Base-by-base conservation (phyloP, 2,888 invertebrate species). In the Nemotelus nigrinus region DNA sequence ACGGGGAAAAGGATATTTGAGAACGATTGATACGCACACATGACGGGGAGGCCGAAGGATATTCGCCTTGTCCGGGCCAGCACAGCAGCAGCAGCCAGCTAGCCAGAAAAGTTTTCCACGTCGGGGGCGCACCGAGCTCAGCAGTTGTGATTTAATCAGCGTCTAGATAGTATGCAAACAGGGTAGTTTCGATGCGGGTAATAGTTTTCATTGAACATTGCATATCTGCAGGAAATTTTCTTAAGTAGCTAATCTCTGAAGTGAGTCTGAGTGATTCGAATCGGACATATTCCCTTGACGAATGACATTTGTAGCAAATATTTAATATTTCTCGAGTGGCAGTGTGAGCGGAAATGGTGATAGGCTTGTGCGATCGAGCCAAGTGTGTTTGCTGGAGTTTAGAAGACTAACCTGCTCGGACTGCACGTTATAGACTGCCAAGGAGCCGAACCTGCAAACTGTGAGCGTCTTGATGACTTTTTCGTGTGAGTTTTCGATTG, bases 61-160 rank as follows among this genome's bases (percentile, higher is more conserved):
- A 41, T 74, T 74, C 70, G 70, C 70, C 74, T 74, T 74, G 74
- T 74, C 74, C 74, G 60, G 74, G 74, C 47, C 63, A 72, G 72
- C 70, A 53, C 74, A 60, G 60, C 63, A 63, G 39, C 63, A 72
- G 72, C 70, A 53, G 72, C 63, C 47, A 72, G 47, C 72, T 47
- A 70, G 55, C 55, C 70, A 47, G 70, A 70, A 55, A 8, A 43
- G 53, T 70, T 70, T 41, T 57, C 55, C 53, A 70, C 55, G 55
- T 55, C 43, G 70, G 70, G 53, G 44, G 71, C 25, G 25, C 44
- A 47, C 3, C 45, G 57, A 67, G 71, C 74, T 74, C 25, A 41
- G 48, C 44, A 74, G 74, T 74, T 74, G 74, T 74, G 74, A 60
- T 74, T 74, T 48, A 50, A 60, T 60, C 74, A 74, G 57, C 74